These are phyloP conservation scores for Autographa gamma DNA, from an alignment of 2,888 invertebrate genomes.

Conservation along the genomic window DNA sequence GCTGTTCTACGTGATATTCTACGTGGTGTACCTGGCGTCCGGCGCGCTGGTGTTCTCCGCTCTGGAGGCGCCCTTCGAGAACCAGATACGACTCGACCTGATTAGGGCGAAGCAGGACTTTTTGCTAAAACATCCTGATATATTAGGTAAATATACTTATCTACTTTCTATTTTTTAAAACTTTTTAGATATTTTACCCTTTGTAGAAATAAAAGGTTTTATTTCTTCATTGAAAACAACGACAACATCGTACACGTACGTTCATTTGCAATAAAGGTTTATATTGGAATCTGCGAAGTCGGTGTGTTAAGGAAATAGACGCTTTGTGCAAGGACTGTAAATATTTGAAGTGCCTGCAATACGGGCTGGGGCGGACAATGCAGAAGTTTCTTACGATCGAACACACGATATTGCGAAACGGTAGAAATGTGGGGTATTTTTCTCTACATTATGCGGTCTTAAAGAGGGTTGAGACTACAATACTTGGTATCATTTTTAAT, in stretches of 20 bases:
- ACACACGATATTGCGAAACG: slow-evolving; percentile 17
- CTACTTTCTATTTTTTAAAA: neutral
- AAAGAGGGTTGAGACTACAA: neutral
- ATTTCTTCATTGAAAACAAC: neutral
- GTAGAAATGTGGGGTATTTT: slow-evolving; percentile 18
- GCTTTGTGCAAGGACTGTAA: slow-evolving; percentile 30
- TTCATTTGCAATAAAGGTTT: neutral
- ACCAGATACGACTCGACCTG: slow-evolving; percentile 85
- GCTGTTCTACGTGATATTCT: slow-evolving; percentile 88
- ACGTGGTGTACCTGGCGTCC: slow-evolving; percentile 89
- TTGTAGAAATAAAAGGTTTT: neutral
- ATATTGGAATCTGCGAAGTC: slow-evolving; percentile 32
- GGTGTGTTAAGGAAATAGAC: slow-evolving; percentile 11
- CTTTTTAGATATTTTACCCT: neutral
- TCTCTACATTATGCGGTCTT: neutral
- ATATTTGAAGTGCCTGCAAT: slow-evolving; percentile 50
- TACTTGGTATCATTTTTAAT: neutral
- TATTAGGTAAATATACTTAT: slow-evolving; percentile 87
- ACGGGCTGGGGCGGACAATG: slow-evolving; percentile 20
- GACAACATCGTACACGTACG: neutral
- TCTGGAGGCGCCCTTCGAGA: slow-evolving; percentile 91
- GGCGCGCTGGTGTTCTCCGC: slow-evolving; percentile 92
- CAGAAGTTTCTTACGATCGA: slow-evolving; percentile 26
- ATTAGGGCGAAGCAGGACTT: slow-evolving; percentile 88
- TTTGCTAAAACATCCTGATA: slow-evolving; percentile 87